Evolutionary conservation across 2,797 vertebrate genomes (phyloP).

Genomic region (Microctenopoma stevenorrisi): DNA sequence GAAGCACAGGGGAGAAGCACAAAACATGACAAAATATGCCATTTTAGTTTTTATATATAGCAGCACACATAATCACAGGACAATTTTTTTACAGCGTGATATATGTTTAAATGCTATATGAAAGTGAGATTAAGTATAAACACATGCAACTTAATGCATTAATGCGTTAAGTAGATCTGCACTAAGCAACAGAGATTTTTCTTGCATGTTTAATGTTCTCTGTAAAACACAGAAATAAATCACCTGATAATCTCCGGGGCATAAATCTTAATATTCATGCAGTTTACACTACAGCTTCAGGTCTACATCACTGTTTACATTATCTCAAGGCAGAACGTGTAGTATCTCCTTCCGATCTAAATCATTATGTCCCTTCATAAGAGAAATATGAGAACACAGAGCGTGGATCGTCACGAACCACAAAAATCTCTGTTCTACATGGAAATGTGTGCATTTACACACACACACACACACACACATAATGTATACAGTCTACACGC

Average conservation of each 20-base stretch:
- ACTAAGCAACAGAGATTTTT: constrained; percentile 4
- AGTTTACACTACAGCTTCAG: constrained; percentile 59
- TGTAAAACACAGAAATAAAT: constrained; percentile 49
- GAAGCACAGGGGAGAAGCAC: constrained; percentile 93
- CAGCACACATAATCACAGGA: constrained; percentile 58
- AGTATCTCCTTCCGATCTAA: constrained; percentile 75
- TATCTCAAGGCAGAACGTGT: constrained; percentile 66
- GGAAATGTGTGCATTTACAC: constrained; percentile 33
- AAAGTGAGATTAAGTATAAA: constrained; percentile 28
- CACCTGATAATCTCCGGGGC: constrained; percentile 44
- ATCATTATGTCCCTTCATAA: constrained; percentile 71
- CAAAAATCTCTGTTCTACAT: constrained; percentile 44
- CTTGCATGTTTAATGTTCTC: constrained; percentile 28
- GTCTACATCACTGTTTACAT: constrained; percentile 62
- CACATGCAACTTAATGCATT: constrained; percentile 23
- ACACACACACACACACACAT: constrained; percentile 6
- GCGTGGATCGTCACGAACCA: constrained; percentile 50
- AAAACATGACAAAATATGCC: constrained; percentile 88
- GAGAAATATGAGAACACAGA: constrained; percentile 57
- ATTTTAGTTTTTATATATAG: constrained; percentile 82
- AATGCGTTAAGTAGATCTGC: constrained; percentile 22
- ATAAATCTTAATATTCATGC: constrained; percentile 69
- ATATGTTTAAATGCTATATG: constrained; percentile 40
- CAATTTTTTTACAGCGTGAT: constrained; percentile 28
- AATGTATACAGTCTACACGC: neutral